Base-by-base conservation (phyloP, 2,113 vertebrate genomes). In the Todiramphus chloris region DNA sequence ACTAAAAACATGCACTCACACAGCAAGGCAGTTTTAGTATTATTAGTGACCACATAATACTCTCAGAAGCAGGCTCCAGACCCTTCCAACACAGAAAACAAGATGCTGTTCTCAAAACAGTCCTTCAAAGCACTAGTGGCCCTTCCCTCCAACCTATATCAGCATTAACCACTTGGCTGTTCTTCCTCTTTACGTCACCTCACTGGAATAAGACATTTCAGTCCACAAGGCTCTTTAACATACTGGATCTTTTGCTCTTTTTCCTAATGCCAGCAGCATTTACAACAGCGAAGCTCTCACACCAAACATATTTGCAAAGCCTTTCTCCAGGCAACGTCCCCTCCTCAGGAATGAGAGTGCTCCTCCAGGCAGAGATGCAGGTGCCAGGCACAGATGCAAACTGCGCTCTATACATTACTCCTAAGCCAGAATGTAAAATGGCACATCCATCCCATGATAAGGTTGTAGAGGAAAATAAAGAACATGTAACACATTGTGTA, bases 201-300 rank as follows among this genome's bases (percentile, higher is more conserved):
- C 35, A 24, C 3, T 53, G 50, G 17, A 83, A 90, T 0, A 2
- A 91, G 44, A 11, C 44, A 59, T 33, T 87, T 53, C 35, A 89
- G 46, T 6, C 37, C n/a, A 33, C 18, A 62, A 2, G 10, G 9
- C 21, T 84, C 58, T 60, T 77, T 4, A 76, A 43, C 37, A 48
- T 9, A 58, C 3, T 30, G 41, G 10, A 55, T 66, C 62, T 89
- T 75, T 69, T 35, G 10, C 37, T 76, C 23, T n/a, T 73, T 73
- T 87, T n/a, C 27, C 39, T 39, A 89, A 73, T 4, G 58, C 6
- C n/a, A 79, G 30, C 11, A 80, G 44, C 28, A 35, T 60, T 75
- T 72, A n/a, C 1, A 19, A 17, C 0, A 60, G 23, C 0, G 0
- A 41, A 77, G 41, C 41, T 62, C 16, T 66, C 55, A 46, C 9